phyloP scores from a whole-genome alignment of 2,113 vertebrate species.

The Dicrurus megarhynchus region DNA sequence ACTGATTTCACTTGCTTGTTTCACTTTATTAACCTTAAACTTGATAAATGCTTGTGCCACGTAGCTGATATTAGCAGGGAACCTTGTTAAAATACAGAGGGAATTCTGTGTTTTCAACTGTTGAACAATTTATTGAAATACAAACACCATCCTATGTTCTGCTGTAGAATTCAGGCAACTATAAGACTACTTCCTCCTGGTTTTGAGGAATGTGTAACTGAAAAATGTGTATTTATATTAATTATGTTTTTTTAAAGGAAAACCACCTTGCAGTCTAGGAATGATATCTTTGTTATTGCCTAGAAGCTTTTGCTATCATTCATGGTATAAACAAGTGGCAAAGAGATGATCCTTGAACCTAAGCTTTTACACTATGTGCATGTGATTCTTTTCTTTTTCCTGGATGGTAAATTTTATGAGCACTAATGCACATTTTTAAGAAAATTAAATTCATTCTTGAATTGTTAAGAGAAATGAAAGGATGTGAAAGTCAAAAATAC shows the following conservation, averaged over 20 bases:
- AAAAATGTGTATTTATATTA: background rate
- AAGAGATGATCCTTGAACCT: background rate
- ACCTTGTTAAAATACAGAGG: background rate
- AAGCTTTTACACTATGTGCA: background rate
- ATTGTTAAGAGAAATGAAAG: background rate
- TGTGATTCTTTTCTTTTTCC: background rate
- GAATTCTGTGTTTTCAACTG: background rate
- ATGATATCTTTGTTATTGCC: background rate
- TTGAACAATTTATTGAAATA: background rate
- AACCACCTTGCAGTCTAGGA: rapidly evolving
- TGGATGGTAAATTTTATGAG: background rate
- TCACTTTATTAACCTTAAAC: background rate
- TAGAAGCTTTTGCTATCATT: background rate
- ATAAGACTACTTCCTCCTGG: background rate
- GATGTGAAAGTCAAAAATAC: background rate
- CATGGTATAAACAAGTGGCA: rapidly evolving
- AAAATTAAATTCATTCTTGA: background rate
- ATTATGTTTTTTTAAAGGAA: background rate
- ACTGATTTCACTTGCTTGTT: background rate
- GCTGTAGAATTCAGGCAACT: background rate
- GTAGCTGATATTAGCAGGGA: background rate
- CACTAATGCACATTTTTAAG: background rate
- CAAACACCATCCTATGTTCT: background rate
- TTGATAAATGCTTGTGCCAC: background rate
- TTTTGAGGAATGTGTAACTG: background rate